A percentile compares a stretch with the other conserved stretches of the same genome.
Evolutionary conservation across 2,888 invertebrate genomes (phyloP).

Genomic region (Busseola fusca): DNA sequence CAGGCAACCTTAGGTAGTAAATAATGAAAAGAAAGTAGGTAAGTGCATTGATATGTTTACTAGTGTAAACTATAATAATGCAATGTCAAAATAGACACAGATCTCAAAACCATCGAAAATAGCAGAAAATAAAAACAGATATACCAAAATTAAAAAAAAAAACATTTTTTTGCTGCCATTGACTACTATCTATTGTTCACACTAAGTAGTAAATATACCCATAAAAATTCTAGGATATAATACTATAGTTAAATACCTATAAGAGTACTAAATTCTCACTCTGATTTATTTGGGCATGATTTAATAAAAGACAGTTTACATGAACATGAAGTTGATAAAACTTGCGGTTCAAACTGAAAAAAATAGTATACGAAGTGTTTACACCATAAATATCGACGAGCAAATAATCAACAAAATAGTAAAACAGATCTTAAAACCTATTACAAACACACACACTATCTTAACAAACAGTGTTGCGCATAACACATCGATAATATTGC

Average conservation of each 20-base stretch:
- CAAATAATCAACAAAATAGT: slow-evolving; percentile 18
- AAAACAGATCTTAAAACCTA: slow-evolving; percentile 32
- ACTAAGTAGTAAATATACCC: too few relatives aligned
- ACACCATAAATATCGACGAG: background rate
- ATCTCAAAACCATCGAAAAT: too few relatives aligned
- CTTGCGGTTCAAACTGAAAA: background rate
- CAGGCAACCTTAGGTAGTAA: too few relatives aligned
- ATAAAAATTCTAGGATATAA: too few relatives aligned
- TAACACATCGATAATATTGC: slow-evolving; percentile 54
- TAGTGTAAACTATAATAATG: too few relatives aligned
- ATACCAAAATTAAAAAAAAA: too few relatives aligned
- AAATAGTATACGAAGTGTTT: background rate
- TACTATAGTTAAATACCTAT: too few relatives aligned
- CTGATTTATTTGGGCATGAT: background rate
- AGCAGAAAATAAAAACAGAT: too few relatives aligned
- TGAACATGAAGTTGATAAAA: background rate
- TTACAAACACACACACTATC: slow-evolving; percentile 25
- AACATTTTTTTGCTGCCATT: too few relatives aligned
- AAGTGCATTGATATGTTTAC: background rate
- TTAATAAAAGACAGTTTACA: background rate
- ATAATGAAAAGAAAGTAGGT: background rate
- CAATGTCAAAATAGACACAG: too few relatives aligned
- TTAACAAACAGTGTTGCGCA: slow-evolving; percentile 47
- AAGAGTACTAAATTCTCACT: too few relatives aligned
- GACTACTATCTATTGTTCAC: too few relatives aligned